Base-by-base conservation (phyloP, 2,113 vertebrate species). In the Apaloderma vittatum region DNA sequence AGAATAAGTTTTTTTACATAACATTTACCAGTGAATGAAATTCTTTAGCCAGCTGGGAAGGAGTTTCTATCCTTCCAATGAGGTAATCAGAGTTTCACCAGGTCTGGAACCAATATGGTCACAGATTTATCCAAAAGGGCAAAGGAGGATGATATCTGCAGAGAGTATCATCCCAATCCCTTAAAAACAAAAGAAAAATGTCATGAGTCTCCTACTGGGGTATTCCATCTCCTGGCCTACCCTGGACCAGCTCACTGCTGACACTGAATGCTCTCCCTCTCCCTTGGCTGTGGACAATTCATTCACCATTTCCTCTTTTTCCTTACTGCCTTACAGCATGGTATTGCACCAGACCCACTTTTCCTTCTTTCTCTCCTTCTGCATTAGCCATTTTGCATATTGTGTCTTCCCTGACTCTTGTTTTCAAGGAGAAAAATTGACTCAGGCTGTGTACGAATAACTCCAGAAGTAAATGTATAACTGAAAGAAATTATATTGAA, bases 361-460 rank as follows among this genome's bases (percentile, higher is more conserved):
- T 65, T 65, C 71, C 49, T 66, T 62, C 22, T 76, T 91, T 26
- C 24, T 40, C 15, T 85, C 29, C 27, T 88, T 54, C 36, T 52
- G n/a, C 5, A 3, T 70, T 37, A 73, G 32, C 23, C 8, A 73
- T 67, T 96, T 90, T 59, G 32, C 12, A 45, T 67, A 32, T 27
- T 59, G 9, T 63, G 10, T 77, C 52, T 86, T 88, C 17, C 36
- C 19, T 32, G 51, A 66, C 45, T 80, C 37, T 71, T 88, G 16
- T 90, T 93, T 90, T 82, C 71, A 77, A 74, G 32, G 68, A 83
- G 46, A 77, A 76, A 91, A 76, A 54, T n/a, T 82, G 59, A 54
- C 43, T 80, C 59, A 59, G 67, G 27, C 37, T 76, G 66, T 26
- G 29, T 63, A 49, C 43, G 90, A 80, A 48, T 86, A 77, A 74